Percentiles rank a stretch among this genome's conserved stretches.
Conservation (phyloP, 2,888 invertebrate genomes). For the Drosophila colorata region DNA sequence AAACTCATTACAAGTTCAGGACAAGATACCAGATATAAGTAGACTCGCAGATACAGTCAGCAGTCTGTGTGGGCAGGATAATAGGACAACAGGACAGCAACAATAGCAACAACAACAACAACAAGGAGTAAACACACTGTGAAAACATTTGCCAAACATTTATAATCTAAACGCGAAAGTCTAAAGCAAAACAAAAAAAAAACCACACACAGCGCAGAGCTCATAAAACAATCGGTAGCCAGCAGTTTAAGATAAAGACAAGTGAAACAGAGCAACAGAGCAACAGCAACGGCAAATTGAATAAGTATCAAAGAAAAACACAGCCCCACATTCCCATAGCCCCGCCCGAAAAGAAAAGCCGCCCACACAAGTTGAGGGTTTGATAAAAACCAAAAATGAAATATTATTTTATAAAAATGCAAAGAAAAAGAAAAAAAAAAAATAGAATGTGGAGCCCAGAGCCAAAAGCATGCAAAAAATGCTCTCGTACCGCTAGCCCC, state of each 20-base stretch:
- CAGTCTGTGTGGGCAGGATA: conserved; percentile 18
- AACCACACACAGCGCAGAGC: conserved; percentile 30
- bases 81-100: conserved; percentile 24
- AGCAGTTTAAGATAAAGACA: conserved; percentile 26
- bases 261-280: conserved; percentile 24
- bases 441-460: conserved; percentile 23
- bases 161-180: conserved; percentile 67
- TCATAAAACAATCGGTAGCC: conserved; percentile 41
- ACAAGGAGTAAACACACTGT: conserved; percentile 22
- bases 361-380: conserved; percentile 24
- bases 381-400: conserved; percentile 45
- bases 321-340: not conserved
- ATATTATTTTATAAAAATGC: conserved; percentile 44
- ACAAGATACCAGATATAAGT: conserved; percentile 3
- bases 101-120: conserved; percentile 34
- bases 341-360: not conserved
- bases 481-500: conserved; percentile 1
- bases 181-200: conserved; percentile 60
- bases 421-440: conserved; percentile 51
- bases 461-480: conserved; percentile 53
- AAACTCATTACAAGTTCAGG: conserved; percentile 36
- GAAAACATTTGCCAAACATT: conserved; percentile 66
- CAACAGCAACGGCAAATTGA: conserved; percentile 55
- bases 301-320: conserved; percentile 29
- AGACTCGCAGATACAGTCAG: conserved; percentile 5